These are phyloP conservation scores for Vireo altiloquus DNA, from an alignment of 2,113 vertebrate species.

Conservation along the genomic window DNA sequence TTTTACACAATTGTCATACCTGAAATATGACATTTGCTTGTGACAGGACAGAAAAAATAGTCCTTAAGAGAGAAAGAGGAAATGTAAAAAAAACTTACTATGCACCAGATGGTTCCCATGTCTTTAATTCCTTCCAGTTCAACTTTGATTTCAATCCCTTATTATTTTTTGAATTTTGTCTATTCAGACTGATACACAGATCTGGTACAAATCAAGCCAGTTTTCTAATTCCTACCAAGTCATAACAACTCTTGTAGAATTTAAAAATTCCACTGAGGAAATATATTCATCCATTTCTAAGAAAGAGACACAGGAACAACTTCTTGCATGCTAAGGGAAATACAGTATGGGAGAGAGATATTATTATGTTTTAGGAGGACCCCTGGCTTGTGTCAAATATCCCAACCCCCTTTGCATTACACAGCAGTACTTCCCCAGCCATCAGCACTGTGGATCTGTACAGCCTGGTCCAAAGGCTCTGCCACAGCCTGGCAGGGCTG, in stretches of 20 bases:
- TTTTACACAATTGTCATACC: background rate
- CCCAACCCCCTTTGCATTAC: background rate
- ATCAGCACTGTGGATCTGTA: background rate
- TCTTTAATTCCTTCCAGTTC: background rate
- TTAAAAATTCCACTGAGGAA: background rate
- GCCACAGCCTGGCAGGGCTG: background rate
- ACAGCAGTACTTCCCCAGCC: background rate
- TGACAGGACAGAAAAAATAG: background rate
- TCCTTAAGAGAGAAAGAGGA: background rate
- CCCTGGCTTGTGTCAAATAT: background rate
- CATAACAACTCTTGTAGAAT: background rate
- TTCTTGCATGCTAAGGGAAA: background rate
- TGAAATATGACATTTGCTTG: background rate
- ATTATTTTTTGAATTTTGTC: background rate
- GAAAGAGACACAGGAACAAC: background rate
- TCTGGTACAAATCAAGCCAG: background rate
- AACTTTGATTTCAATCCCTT: background rate
- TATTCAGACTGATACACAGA: background rate
- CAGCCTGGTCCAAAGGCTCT: background rate
- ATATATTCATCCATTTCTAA: background rate
- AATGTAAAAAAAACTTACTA: background rate
- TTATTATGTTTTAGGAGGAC: background rate
- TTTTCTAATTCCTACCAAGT: background rate
- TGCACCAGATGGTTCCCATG: background rate
- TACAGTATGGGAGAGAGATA: background rate